A percentile compares a stretch with the other conserved stretches of the same genome.
These are phyloP conservation scores for Thumatha senex DNA, from an alignment of 2,888 invertebrate genomes.

Conservation along the genomic window DNA sequence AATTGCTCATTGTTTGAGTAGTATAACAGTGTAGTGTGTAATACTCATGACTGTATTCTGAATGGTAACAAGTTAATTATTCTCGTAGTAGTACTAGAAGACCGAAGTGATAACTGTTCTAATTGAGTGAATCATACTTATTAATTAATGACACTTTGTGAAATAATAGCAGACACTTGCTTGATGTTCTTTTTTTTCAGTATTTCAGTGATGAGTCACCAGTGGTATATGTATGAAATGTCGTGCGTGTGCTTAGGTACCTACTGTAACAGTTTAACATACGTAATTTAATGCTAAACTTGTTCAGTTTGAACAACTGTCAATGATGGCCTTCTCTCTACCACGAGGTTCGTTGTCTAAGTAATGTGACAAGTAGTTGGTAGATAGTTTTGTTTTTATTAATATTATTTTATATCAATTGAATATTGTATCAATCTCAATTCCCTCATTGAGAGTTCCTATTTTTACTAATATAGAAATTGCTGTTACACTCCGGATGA, in stretches of 20 bases:
- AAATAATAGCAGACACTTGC: conserved; percentile 10
- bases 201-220: conserved; percentile 44
- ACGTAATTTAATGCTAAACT: conserved; percentile 43
- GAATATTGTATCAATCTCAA: no score
- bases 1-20: no score
- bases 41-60: no score
- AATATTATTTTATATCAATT: no score
- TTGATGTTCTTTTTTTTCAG: conserved; percentile 8
- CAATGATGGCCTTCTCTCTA: conserved; percentile 14
- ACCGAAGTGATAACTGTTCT: not conserved
- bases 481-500: no score
- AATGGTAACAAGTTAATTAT: no score
- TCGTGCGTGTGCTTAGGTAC: conserved; percentile 39
- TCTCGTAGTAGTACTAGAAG: not conserved
- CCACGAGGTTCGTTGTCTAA: conserved; percentile 6
- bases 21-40: no score
- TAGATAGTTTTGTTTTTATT: no score
- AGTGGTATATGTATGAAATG: conserved; percentile 32
- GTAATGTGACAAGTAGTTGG: not conserved
- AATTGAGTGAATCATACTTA: not conserved
- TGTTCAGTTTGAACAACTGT: conserved; percentile 61
- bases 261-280: conserved; percentile 45
- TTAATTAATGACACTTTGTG: conserved; percentile 7
- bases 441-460: no score
- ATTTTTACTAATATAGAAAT: no score